These are phyloP conservation scores for Andrena camellia DNA, from an alignment of 2,888 invertebrate species.

Conservation along the genomic window DNA sequence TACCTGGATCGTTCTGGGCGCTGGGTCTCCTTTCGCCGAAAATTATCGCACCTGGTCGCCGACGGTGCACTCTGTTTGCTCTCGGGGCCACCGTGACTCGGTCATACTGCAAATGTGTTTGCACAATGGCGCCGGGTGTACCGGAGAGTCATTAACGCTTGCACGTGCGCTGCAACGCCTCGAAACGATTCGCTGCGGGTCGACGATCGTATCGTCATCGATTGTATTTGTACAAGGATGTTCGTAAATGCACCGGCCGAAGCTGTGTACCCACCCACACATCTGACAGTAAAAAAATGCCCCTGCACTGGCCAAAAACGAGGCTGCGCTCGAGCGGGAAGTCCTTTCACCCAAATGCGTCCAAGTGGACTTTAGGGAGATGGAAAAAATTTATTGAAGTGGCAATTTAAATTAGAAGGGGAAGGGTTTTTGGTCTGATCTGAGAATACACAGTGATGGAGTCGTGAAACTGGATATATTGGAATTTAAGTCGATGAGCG, in stretches of 20 bases:
- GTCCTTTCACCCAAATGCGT: no score
- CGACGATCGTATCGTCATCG: constrained; percentile 36
- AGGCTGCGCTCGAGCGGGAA: no score
- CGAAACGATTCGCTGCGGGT: constrained; percentile 42
- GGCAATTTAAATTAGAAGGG: no score
- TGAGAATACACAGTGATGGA: no score
- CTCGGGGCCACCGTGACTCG: constrained; percentile 36
- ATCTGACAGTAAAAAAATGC: no score
- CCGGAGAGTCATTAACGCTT: constrained; percentile 56
- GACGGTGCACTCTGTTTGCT: constrained; percentile 29
- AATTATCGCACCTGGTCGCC: constrained; percentile 16
- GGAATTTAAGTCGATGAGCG: no score
- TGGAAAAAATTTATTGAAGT: no score
- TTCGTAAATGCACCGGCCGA: constrained; percentile 17
- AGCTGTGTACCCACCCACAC: background rate
- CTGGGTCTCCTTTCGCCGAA: background rate
- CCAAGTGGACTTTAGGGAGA: no score
- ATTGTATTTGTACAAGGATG: constrained; percentile 36
- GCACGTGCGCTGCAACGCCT: constrained; percentile 26
- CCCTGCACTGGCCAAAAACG: no score
- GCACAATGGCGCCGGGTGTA: constrained; percentile 52
- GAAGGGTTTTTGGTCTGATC: no score
- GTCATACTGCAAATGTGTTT: constrained; percentile 47
- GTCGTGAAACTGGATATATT: no score
- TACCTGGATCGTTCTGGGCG: no score